Conservation (phyloP, 2,113 vertebrate genomes). For the Lethenteron reissneri region DNA sequence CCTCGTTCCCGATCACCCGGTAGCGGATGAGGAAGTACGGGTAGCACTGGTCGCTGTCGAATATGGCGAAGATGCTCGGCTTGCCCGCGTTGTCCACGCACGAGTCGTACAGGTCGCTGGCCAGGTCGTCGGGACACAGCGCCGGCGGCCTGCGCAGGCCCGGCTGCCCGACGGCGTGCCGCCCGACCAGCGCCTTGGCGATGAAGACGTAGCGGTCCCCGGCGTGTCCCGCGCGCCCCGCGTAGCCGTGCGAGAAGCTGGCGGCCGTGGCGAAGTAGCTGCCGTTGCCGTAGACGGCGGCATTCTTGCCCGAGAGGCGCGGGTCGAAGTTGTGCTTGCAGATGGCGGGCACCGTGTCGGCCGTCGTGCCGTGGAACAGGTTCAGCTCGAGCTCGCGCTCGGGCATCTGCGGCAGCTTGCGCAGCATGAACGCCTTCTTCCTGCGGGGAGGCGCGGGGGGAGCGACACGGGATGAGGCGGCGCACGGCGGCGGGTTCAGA, state of each 20-base stretch:
- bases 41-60: conserved; percentile 97
- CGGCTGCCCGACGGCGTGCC: conserved; percentile 64
- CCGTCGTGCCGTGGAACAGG: conserved; percentile 88
- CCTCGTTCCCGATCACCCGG: background rate
- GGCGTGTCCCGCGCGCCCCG: conserved; percentile 45
- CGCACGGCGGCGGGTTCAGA: too few species aligned
- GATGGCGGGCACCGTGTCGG: conserved; percentile 85
- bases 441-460: conserved; percentile 20
- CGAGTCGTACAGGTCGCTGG: conserved; percentile 93
- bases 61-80: conserved; percentile 96
- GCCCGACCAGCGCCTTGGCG: conserved; percentile 83
- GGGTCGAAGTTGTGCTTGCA: conserved; percentile 99
- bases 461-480: too few species aligned
- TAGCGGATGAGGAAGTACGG: conserved; percentile 97
- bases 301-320: conserved; percentile 79
- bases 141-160: conserved; percentile 38
- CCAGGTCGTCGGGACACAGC: conserved; percentile 52
- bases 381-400: conserved; percentile 72
- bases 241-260: conserved; percentile 90
- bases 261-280: conserved; percentile 93
- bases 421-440: conserved; percentile 95
- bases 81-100: conserved; percentile 96
- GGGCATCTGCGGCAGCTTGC: conserved; percentile 61
- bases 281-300: conserved; percentile 96
- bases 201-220: conserved; percentile 96